A percentile compares a stretch with the other conserved stretches of the same genome.
Evolutionary conservation across 1,140 invertebrate genomes (phyloP).

Genomic region (Lordiphosa collinella): DNA sequence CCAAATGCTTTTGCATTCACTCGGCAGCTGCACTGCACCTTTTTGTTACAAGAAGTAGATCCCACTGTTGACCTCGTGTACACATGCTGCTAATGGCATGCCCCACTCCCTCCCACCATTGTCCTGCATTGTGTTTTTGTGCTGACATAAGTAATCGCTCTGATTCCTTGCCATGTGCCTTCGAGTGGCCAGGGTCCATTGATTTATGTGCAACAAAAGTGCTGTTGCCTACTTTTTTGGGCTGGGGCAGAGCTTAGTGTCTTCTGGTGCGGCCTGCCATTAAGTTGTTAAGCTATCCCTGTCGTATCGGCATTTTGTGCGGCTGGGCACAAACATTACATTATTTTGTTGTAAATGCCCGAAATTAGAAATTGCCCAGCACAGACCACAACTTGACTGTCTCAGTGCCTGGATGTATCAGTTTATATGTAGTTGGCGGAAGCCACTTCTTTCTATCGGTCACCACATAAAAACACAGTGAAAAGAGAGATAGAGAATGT

Average conservation of each 20-base stretch:
- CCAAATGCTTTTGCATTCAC: constrained; percentile 47
- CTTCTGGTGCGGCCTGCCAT: constrained; percentile 61
- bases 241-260: constrained; percentile 13
- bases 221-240: constrained; percentile 51
- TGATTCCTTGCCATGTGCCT: constrained; percentile 33
- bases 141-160: constrained; percentile 67
- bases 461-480: constrained; percentile 58
- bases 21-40: constrained; percentile 9
- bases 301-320: constrained; percentile 60
- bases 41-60: constrained; percentile 8
- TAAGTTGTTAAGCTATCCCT: constrained; percentile 75
- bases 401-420: constrained; percentile 7
- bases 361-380: constrained; percentile 65
- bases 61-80: constrained; percentile 48
- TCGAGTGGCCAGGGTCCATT: constrained; percentile 19
- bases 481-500: constrained; percentile 18
- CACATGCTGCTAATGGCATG: constrained; percentile 48
- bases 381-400: constrained; percentile 58
- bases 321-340: constrained; percentile 64
- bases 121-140: constrained; percentile 43
- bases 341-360: constrained; percentile 65
- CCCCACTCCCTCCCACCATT: constrained; percentile 25
- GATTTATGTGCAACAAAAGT: constrained; percentile 56
- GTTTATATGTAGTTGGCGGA: constrained; percentile 22
- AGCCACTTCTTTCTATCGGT: constrained; percentile 39